These are phyloP conservation scores for Phrynocephalus guinanensis DNA, from an alignment of 2,797 vertebrate species.

Conservation along the genomic window DNA sequence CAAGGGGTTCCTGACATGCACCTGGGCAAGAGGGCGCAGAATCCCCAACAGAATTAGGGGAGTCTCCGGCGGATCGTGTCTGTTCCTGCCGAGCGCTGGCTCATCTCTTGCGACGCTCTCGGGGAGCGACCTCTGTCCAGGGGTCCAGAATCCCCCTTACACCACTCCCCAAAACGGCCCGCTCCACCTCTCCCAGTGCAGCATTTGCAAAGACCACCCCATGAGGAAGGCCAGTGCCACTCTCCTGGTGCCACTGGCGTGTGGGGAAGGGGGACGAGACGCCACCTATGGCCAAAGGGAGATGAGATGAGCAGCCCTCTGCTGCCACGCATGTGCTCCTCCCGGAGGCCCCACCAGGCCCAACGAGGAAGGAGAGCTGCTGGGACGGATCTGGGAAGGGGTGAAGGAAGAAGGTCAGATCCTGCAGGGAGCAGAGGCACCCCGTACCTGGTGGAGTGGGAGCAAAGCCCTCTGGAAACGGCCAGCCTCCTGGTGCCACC, in stretches of 20 bases:
- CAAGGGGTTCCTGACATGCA: conserved; percentile 81
- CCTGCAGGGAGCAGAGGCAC: too few species aligned
- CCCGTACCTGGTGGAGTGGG: conserved; percentile 49
- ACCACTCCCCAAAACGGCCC: not conserved
- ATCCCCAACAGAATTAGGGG: not conserved
- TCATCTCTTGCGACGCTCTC: not conserved
- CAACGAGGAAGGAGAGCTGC: not conserved
- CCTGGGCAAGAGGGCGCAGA: conserved; percentile 60
- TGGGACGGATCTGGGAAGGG: not conserved
- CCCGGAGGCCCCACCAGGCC: not conserved
- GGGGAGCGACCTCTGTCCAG: fast-evolving
- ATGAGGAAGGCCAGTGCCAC: not conserved
- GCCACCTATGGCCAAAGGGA: not conserved
- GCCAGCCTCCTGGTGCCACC: conserved; percentile 5
- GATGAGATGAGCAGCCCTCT: not conserved
- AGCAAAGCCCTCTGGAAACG: not conserved
- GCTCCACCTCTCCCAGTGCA: fast-evolving
- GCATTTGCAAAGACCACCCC: not conserved
- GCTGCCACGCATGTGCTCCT: not conserved
- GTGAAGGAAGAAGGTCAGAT: too few species aligned
- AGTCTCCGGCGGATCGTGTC: too few species aligned
- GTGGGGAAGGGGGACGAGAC: not conserved
- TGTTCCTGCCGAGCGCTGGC: too few species aligned
- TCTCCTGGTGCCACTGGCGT: not conserved
- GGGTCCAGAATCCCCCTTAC: not conserved